Evolutionary conservation across 2,888 invertebrate genomes (phyloP), one percentile per base, ranked within the genome.

Genomic region (Pyrrhia umbra): DNA sequence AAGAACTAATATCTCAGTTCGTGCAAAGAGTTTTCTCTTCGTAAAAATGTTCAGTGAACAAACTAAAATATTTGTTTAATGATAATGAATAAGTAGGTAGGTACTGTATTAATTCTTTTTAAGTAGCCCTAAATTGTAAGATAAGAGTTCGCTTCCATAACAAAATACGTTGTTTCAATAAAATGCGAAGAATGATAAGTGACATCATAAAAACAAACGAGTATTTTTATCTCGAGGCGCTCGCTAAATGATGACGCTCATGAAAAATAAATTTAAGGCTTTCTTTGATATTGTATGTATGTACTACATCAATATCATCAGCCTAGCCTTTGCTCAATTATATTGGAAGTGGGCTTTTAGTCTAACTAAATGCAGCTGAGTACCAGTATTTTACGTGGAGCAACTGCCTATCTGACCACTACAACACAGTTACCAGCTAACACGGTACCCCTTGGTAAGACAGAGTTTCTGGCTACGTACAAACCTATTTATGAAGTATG

Each of bases 21-120:
- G 15, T 20, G 27, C 57, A 71, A 46, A 34, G 8, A 43, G 34
- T 21, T 42, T 47, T 58, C 55, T 23, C 25, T 18, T 39, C 30
- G 58, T 55, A 61, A 71, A 46, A 67, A 67, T 58, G 15, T 25
- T 51, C 13, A 42, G 21, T 39, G 43, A 37, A 6, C 42, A 51
- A 60, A 49, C 39, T 49, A 56, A 39, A 74, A 75, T 75, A 75
- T 75, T 75, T 71, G 25, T 47, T 42, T 23, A 61, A 27, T 71
- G 67, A 75, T 75, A 43, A 42, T 18, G 21, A 50, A 54, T 25
- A 34, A 34, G n/a, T n/a, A n/a, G n/a, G n/a, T n/a, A n/a, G n/a
- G n/a, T 34, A 37, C 27, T 9, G 6, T 56, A 70, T 42, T 50
- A 73, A 72, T 58, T 34, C 46, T 43, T 25, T 57, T 23, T 73